These are phyloP conservation scores for Beris morrisii DNA, from an alignment of 2,888 invertebrate genomes.

Conservation along the genomic window DNA sequence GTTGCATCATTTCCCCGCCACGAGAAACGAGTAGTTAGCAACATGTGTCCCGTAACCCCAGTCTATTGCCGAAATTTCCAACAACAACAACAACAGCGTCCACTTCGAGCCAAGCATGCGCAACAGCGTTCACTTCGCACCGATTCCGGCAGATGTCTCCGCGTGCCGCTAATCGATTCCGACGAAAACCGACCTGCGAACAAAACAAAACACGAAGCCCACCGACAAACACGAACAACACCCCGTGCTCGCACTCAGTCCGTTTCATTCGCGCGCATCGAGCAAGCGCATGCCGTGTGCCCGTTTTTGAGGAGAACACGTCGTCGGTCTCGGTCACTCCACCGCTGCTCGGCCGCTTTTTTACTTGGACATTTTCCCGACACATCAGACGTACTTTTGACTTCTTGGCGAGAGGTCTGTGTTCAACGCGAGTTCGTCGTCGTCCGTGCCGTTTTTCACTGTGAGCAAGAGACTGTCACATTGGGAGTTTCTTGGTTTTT, in stretches of 20 bases:
- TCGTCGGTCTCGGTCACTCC: conserved; percentile 1
- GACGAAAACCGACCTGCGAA: not conserved
- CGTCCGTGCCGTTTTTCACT: conserved; percentile 6
- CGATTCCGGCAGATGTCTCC: conserved; percentile 21
- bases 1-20: not conserved
- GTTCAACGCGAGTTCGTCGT: not conserved
- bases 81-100: not conserved
- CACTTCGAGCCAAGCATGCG: conserved; percentile 17
- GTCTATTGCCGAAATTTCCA: not conserved
- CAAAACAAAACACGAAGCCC: not conserved
- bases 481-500: no score
- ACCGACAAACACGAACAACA: conserved; percentile 20
- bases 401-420: conserved; percentile 16
- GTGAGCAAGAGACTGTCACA: no score
- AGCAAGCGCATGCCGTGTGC: not conserved
- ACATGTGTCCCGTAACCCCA: not conserved
- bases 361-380: conserved; percentile 7
- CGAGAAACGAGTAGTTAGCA: not conserved
- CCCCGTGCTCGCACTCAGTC: conserved; percentile 1
- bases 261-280: conserved; percentile 3
- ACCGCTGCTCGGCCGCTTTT: conserved; percentile 4
- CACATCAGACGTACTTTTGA: conserved; percentile 23
- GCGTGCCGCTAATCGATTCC: conserved; percentile 16
- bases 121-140: conserved; percentile 6
- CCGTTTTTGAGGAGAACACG: not conserved